These are phyloP conservation scores for Ciconia nigra DNA, from an alignment of 2,797 vertebrate species.

Conservation along the genomic window DNA sequence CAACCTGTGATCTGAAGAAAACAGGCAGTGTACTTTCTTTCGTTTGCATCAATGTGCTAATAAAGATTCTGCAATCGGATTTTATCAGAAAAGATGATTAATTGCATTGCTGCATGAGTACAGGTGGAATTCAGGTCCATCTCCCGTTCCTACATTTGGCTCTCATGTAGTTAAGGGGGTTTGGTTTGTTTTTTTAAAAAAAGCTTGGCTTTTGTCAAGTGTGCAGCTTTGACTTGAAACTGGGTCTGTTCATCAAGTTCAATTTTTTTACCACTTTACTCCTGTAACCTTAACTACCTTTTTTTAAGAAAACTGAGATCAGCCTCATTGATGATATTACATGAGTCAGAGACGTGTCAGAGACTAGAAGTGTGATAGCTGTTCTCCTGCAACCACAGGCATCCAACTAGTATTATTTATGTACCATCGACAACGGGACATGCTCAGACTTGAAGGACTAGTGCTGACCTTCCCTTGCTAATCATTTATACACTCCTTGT, in stretches of 20 bases:
- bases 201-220: background rate
- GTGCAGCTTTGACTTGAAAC: background rate
- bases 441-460: conserved; percentile 65
- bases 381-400: conserved; percentile 42
- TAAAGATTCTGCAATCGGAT: background rate
- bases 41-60: background rate
- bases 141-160: background rate
- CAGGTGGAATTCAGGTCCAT: background rate
- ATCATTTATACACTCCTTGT: conserved; percentile 70
- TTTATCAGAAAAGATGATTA: conserved; percentile 3
- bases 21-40: background rate
- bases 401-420: conserved; percentile 44
- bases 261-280: background rate
- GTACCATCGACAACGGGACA: conserved; percentile 30
- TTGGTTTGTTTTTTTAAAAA: background rate
- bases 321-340: background rate
- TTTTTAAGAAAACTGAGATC: background rate
- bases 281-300: background rate
- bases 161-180: background rate
- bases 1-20: background rate
- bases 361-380: conserved; percentile 1
- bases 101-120: background rate
- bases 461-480: conserved; percentile 64
- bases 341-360: background rate
- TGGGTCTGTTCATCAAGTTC: background rate